Evolutionary conservation across 2,888 invertebrate species (phyloP).

Genomic region (Lamproptera curius): DNA sequence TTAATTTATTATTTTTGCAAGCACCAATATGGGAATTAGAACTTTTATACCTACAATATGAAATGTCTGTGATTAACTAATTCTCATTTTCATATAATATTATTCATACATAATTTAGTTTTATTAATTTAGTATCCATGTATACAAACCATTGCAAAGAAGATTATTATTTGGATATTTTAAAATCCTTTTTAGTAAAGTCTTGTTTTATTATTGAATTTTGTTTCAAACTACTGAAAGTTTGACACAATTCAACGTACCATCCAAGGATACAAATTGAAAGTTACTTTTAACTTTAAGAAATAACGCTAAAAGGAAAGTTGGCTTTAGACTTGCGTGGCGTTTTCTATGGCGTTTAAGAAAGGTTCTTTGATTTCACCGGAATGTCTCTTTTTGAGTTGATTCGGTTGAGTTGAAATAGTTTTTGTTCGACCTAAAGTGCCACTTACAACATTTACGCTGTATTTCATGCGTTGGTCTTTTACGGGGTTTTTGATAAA

Average conservation of each 20-base stretch:
- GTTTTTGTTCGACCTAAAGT: slow-evolving; percentile 66
- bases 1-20: slow-evolving; percentile 47
- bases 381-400: slow-evolving; percentile 84
- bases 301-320: no score
- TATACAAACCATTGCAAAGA: no score
- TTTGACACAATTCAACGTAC: neutral
- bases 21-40: slow-evolving; percentile 53
- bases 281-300: no score
- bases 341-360: slow-evolving; percentile 90
- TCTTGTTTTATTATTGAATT: no score
- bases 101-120: no score
- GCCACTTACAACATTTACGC: slow-evolving; percentile 54
- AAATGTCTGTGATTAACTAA: neutral
- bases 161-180: no score
- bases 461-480: slow-evolving; percentile 52
- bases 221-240: slow-evolving; percentile 1
- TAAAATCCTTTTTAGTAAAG: neutral
- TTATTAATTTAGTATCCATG: no score
- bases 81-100: no score
- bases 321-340: slow-evolving; percentile 87
- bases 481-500: slow-evolving; percentile 43
- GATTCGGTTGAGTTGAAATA: slow-evolving; percentile 88
- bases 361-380: slow-evolving; percentile 83
- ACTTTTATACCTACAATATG: slow-evolving; percentile 11
- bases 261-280: no score